Evolutionary conservation across 2,797 vertebrate genomes (phyloP).

Genomic region (Argyrosomus regius): DNA sequence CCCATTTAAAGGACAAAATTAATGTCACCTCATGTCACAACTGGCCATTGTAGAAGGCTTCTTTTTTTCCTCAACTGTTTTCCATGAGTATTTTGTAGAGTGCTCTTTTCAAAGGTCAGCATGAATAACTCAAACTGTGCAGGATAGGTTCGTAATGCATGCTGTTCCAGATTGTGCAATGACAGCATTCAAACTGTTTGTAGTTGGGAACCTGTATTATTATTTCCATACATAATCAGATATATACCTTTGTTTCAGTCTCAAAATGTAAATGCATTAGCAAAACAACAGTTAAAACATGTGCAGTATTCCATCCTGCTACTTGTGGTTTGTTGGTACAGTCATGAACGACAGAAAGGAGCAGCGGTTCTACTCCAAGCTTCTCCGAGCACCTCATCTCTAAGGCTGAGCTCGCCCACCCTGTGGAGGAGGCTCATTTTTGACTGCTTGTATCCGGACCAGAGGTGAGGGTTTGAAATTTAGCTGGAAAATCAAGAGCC

Average conservation of each 20-base stretch:
- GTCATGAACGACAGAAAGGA: not conserved
- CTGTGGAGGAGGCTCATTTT: no score
- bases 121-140: constrained; percentile 29
- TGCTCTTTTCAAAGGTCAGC: constrained; percentile 43
- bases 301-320: not conserved
- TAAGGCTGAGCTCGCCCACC: no score
- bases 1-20: constrained; percentile 73
- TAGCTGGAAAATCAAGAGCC: no score
- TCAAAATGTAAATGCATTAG: not conserved
- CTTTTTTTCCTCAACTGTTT: constrained; percentile 23
- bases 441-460: no score
- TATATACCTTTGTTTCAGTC: constrained; percentile 3
- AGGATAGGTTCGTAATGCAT: not conserved
- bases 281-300: not conserved
- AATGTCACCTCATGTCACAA: constrained; percentile 61
- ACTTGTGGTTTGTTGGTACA: not conserved
- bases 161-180: not conserved
- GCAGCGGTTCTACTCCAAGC: no score
- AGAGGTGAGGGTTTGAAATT: no score
- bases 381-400: no score
- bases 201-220: not conserved
- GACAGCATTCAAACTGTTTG: not conserved
- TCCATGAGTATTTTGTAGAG: constrained; percentile 2
- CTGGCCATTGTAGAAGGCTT: constrained; percentile 35
- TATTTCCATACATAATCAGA: not conserved